Evolutionary conservation across 2,113 vertebrate genomes (phyloP), one percentile per base, ranked within the genome.

Genomic region (Xiphorhynchus elegans): DNA sequence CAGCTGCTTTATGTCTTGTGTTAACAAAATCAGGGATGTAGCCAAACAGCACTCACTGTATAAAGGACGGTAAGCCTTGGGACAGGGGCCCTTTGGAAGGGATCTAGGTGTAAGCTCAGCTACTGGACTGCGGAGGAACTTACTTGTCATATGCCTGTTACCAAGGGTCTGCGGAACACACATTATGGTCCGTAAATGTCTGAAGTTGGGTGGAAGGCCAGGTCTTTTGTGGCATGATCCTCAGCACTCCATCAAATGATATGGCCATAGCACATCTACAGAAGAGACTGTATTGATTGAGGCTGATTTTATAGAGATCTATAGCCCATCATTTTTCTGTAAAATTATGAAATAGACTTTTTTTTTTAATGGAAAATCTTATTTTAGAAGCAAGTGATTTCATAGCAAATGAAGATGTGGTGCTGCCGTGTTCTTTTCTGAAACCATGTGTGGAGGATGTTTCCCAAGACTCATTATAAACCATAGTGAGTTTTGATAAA

Each of bases 211-310:
- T 33, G n/a, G 23, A 39, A 33, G 26, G 29, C 15, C 20, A 78
- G 23, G 17, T 67, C 19, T 79, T 52, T 10, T 24, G n/a, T 44
- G n/a, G 23, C 13, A 12, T 2, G 3, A 23, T 33, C 17, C 8
- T 37, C 25, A 6, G 4, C 9, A 12, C 9, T 68, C 9, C 6
- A 40, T 62, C 21, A 67, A 68, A 87, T 46, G 13, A 52, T 26
- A 68, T 1, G 16, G 37, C 14, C 5, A 10, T 10, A n/a, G 35
- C 3, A 69, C 0, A 0, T 17, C 31, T 66, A 4, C 2, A 1
- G 31, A 86, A 62, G 18, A 4, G 16, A 23, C 15, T 81, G 17
- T 19, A 15, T n/a, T 49, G 31, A 31, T 6, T 47, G 5, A 55
- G 37, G 20, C 8, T 70, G 31, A 8, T 58, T 87, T 87, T 62